Evolutionary conservation across 2,113 vertebrate genomes (phyloP).

Genomic region (Sphaerodactylus townsendi): DNA sequence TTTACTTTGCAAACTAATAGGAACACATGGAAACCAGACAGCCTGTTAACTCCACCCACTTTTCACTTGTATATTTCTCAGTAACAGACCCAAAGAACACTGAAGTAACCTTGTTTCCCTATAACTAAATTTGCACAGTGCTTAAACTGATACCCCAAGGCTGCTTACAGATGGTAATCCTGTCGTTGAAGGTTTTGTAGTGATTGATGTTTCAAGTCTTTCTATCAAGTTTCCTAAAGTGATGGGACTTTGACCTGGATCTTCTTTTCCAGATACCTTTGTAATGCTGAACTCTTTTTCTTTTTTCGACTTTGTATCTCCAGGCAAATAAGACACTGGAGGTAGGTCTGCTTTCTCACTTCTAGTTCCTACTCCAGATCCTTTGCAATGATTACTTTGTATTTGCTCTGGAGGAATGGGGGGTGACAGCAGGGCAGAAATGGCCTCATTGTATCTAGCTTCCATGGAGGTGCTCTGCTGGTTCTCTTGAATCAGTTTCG

Average conservation of each 20-base stretch:
- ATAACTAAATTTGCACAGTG: constrained; percentile 11
- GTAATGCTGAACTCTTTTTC: constrained; percentile 63
- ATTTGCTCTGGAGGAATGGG: constrained; percentile 57
- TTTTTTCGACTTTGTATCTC: constrained; percentile 52
- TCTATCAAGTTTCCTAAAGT: constrained; percentile 70
- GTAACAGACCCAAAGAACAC: neutral
- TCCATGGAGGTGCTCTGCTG: constrained; percentile 60
- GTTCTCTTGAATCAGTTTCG: constrained; percentile 54
- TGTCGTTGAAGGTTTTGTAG: constrained; percentile 51
- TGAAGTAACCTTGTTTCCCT: neutral
- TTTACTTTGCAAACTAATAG: neutral
- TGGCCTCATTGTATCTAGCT: constrained; percentile 54
- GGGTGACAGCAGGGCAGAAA: constrained; percentile 58
- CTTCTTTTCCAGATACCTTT: constrained; percentile 69
- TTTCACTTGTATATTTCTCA: neutral
- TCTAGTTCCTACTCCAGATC: constrained; percentile 55
- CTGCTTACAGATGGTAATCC: constrained; percentile 79
- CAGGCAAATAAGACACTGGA: constrained; percentile 59
- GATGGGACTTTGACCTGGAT: constrained; percentile 66
- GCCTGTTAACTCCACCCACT: neutral
- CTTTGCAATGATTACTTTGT: constrained; percentile 48
- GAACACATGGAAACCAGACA: neutral
- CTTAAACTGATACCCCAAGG: constrained; percentile 59
- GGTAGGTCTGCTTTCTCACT: constrained; percentile 55
- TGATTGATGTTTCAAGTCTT: constrained; percentile 66